Evolutionary conservation across 2,888 invertebrate genomes (phyloP), one percentile per base, ranked within the genome.

Genomic region (Busseola fusca): DNA sequence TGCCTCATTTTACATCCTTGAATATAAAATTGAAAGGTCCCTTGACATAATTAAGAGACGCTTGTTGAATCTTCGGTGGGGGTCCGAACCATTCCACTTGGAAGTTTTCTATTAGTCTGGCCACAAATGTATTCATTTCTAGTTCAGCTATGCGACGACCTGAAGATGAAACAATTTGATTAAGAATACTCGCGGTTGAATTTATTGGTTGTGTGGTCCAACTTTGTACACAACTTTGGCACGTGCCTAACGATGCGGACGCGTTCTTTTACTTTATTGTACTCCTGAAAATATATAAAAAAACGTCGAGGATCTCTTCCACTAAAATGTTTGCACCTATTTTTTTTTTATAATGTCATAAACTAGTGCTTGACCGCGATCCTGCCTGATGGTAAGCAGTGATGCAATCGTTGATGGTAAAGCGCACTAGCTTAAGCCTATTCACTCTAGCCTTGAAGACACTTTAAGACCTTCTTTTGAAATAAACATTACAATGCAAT

Each of bases 111-210:
- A 93, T 82, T 30, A 92, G 48, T 48, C 88, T 93, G 10, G 93
- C 84, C 14, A 94, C 75, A 52, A 96, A 91, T 16, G 91, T 92
- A 81, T 96, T 94, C 80, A 96, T 90, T 84, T 97, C 97, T 74
- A 97, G 92, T 81, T 96, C 96, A 0, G 97, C 97, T 81, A 97
- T 96, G 76, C 97, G 91, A 78, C 96, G 94, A 50, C 97, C 97
- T 91, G 78, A 0, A 78, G 79, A 64, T 0, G 14, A 77, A 57
- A 3, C 37, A n/a, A 37, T 18, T 3, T 7, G 3, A 48, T n/a
- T 6, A 57, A 14, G 40, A 18, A 56, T n/a, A 9, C n/a, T 25
- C 3, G 6, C 18, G 6, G 18, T 25, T 25, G 25, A 12, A 27
- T 57, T 21, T 42, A 27, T 40, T 27, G 25, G 1, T 6, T 27